Conservation (phyloP, 2,888 invertebrate genomes). For the Belgica antarctica region DNA sequence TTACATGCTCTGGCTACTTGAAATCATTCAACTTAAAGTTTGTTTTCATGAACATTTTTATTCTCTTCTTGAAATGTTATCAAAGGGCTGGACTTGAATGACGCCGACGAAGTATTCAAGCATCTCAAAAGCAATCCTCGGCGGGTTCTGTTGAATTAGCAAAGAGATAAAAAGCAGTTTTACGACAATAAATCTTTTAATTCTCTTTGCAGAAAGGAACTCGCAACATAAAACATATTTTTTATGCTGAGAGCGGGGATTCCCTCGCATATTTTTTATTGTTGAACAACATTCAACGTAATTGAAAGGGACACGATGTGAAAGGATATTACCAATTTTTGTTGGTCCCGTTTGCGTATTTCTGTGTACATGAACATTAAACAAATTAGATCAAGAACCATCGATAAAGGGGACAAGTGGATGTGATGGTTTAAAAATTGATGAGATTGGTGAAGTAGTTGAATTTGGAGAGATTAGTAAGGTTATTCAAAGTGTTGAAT, state of each 20-base stretch:
- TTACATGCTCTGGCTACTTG: slow-evolving; percentile 18
- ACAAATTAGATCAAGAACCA: slow-evolving; percentile 40
- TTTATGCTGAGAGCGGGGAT: slow-evolving; percentile 34
- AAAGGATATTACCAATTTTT: slow-evolving; percentile 37
- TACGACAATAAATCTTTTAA: slow-evolving; percentile 38
- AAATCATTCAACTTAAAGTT: neutral
- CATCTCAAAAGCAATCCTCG: too few species aligned
- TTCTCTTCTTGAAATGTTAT: too few species aligned
- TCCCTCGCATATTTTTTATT: slow-evolving; percentile 17
- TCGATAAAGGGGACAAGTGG: neutral
- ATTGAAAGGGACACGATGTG: slow-evolving; percentile 38
- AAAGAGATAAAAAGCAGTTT: slow-evolving; percentile 1
- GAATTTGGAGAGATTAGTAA: too few species aligned
- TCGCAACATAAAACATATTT: slow-evolving; percentile 33
- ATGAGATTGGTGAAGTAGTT: too few species aligned
- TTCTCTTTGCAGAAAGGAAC: slow-evolving; percentile 20
- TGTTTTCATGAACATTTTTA: neutral
- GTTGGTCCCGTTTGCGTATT: neutral
- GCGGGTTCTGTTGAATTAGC: neutral
- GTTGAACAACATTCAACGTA: slow-evolving; percentile 25
- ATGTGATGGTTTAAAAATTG: neutral
- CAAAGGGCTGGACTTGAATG: too few species aligned
- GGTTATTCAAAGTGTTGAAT: too few species aligned
- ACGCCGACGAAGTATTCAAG: too few species aligned
- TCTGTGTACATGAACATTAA: slow-evolving; percentile 37